Base-by-base conservation (phyloP, 2,797 vertebrate genomes). In the Molossus alvarezi region DNA sequence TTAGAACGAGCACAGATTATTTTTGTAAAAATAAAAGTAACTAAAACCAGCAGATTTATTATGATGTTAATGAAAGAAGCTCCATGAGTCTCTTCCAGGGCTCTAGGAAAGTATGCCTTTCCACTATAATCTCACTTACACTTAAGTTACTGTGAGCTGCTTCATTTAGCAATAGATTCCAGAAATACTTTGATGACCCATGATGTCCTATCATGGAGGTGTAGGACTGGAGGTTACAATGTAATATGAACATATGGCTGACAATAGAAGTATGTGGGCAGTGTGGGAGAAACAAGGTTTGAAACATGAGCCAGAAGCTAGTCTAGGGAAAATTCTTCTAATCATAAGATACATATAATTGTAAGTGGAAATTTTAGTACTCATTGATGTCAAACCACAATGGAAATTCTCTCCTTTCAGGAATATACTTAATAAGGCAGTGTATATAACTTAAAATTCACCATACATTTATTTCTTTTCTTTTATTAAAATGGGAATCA, bases 341-440 rank as follows among this genome's bases (percentile, higher is more conserved):
- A 84, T 83, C 51, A 33, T 75, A 33, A 41, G n/a, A 90, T 58
- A 93, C 9, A 53, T 60, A 55, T 48, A 83, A 67, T 17, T 95
- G 8, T 89, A 91, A 95, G 62, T 53, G 53, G 90, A 91, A 80
- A 95, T 76, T 75, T 82, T 89, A 29, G 8, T 93, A 83, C 64
- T 96, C 53, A 83, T 0, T 87, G 84, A 96, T 89, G 79, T 87
- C 69, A 96, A 94, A 88, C 83, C 76, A 90, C 90, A 88, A 81
- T 48, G 87, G 51, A 90, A 84, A 87, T 60, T 92, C 37, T 94
- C 23, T 94, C 81, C 58, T 82, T 25, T 95, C 48, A 80, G 65
- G 65, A 89, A 86, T 62, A 91, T 21, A 79, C 21, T 94, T n/a
- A 88, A 9, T 90, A 89, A 93, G 9, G 10, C n/a, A 86, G 45